Evolutionary conservation across 37 sponge, comb jelly and placozoan species (phyloP).

Genomic region (Trichoplax adhaerens): DNA sequence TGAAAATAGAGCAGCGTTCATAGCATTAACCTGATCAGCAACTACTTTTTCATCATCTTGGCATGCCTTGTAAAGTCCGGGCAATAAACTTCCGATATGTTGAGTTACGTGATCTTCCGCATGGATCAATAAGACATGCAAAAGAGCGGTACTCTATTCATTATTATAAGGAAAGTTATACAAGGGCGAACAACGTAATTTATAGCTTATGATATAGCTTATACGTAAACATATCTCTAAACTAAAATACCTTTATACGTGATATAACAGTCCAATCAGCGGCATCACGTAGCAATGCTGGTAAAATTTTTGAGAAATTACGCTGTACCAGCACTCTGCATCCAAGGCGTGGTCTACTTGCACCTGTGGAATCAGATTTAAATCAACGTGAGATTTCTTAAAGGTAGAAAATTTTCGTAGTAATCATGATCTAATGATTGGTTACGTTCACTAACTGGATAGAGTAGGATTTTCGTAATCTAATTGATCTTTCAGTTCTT

Average conservation of each 20-base stretch:
- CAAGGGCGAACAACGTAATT: not conserved
- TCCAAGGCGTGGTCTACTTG: constrained; percentile 54
- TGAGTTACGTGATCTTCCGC: constrained; percentile 74
- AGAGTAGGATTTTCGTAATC: constrained; percentile 25
- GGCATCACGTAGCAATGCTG: constrained; percentile 68
- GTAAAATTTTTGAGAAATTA: constrained; percentile 76
- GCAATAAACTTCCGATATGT: constrained; percentile 52
- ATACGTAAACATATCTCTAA: not conserved
- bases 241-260: constrained; percentile 42
- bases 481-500: constrained; percentile 68
- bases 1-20: too few relatives aligned
- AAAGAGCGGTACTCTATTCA: not conserved
- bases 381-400: not conserved
- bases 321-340: constrained; percentile 67
- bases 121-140: not conserved
- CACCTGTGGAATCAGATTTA: not conserved
- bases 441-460: constrained; percentile 19
- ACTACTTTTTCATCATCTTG: constrained; percentile 58
- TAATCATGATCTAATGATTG: not conserved
- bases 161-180: not conserved
- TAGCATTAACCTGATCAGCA: not conserved
- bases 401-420: not conserved
- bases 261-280: constrained; percentile 74
- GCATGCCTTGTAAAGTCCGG: constrained; percentile 59
- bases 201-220: not conserved